These are phyloP conservation scores for Phainopepla nitens DNA, from an alignment of 2,113 vertebrate genomes.

Conservation along the genomic window DNA sequence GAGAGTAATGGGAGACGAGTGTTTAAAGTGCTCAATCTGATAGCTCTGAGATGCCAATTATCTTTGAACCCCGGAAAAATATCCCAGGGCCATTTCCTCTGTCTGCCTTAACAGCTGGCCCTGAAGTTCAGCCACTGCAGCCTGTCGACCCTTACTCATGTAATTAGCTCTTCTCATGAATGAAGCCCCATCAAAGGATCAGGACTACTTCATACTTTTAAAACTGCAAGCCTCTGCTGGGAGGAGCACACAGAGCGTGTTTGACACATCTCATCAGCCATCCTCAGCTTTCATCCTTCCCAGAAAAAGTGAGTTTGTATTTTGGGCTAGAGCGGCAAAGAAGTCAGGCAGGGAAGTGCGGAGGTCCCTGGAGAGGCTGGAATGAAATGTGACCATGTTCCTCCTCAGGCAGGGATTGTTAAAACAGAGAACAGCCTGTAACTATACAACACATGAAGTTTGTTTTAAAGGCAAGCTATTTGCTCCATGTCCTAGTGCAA, in stretches of 20 bases:
- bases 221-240: neutral
- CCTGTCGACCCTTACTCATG: neutral
- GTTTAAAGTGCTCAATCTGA: neutral
- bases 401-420: slow-evolving; percentile 4
- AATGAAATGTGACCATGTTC: neutral
- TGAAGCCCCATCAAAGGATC: neutral
- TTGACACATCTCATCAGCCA: neutral
- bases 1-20: neutral
- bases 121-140: neutral
- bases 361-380: slow-evolving; percentile 11
- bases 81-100: neutral
- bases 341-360: rapidly evolving
- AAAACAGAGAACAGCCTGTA: slow-evolving; percentile 37
- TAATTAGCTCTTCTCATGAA: neutral
- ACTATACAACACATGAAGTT: neutral
- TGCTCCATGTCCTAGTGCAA: neutral
- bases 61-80: slow-evolving; percentile 5
- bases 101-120: neutral
- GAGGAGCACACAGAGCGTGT: neutral
- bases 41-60: neutral
- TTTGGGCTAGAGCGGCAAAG: neutral
- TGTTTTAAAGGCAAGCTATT: slow-evolving; percentile 27
- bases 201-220: neutral
- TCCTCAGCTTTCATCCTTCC: neutral
- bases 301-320: neutral